Evolutionary conservation across 2,797 vertebrate genomes (phyloP).

Genomic region (Crenuchus spilurus): DNA sequence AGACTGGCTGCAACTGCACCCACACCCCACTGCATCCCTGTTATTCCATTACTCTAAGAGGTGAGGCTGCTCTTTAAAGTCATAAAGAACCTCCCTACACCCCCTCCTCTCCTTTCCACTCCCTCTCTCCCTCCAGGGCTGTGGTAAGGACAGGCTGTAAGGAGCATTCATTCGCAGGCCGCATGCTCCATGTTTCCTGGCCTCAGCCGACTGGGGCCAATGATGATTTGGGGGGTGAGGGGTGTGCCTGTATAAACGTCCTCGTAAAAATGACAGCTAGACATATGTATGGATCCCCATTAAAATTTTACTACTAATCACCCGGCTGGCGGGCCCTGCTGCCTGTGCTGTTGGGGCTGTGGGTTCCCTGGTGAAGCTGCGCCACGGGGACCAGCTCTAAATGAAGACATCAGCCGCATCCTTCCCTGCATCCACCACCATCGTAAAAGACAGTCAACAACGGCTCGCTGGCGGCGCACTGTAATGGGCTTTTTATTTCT

Average conservation of each 20-base stretch:
- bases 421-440: slow-evolving; percentile 45
- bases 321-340: slow-evolving; percentile 69
- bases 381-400: slow-evolving; percentile 64
- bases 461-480: slow-evolving; percentile 66
- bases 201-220: slow-evolving; percentile 9
- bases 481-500: slow-evolving; percentile 83
- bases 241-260: slow-evolving; percentile 84
- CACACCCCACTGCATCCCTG: slow-evolving; percentile 42
- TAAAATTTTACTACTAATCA: slow-evolving; percentile 99
- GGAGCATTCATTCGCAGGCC: slow-evolving; percentile 32
- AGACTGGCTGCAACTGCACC: slow-evolving; percentile 52
- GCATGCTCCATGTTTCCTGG: slow-evolving; percentile 31
- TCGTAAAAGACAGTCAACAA: slow-evolving; percentile 83
- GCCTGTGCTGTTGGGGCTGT: slow-evolving; percentile 49
- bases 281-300: slow-evolving; percentile 94
- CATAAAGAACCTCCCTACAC: slow-evolving; percentile 48
- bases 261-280: slow-evolving; percentile 97
- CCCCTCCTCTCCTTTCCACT: slow-evolving; percentile 15
- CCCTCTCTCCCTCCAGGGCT: slow-evolving; percentile 29
- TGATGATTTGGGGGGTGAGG: slow-evolving; percentile 7
- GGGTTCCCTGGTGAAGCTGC: slow-evolving; percentile 46
- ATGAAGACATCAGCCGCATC: slow-evolving; percentile 79
- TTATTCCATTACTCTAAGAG: slow-evolving; percentile 60
- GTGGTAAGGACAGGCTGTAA: slow-evolving; percentile 40
- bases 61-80: slow-evolving; percentile 45